Evolutionary conservation across 2,113 vertebrate genomes (phyloP).

Genomic region (Dolichotis patagonum): DNA sequence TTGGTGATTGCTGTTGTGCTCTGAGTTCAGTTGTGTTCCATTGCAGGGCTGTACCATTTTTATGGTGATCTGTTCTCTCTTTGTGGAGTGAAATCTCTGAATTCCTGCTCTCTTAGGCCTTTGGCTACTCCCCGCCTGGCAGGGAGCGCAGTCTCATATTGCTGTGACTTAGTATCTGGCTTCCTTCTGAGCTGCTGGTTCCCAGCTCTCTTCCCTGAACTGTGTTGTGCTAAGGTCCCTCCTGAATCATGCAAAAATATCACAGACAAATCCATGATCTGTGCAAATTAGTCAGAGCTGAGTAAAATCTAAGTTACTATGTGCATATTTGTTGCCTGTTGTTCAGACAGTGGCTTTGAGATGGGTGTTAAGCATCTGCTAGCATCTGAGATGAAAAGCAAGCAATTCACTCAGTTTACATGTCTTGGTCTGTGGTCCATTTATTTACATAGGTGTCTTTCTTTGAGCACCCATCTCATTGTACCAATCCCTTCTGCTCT

Average conservation of each 20-base stretch:
- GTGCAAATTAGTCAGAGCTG: not conserved
- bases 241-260: not conserved
- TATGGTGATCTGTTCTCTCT: not conserved
- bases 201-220: not conserved
- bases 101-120: not conserved
- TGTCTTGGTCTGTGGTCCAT: not conserved
- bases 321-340: not conserved
- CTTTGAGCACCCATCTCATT: not conserved
- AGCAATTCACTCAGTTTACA: not conserved
- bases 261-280: not conserved
- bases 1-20: not conserved
- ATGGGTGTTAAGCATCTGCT: not conserved
- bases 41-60: not conserved
- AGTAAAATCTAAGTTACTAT: not conserved
- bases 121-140: not conserved
- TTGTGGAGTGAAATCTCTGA: not conserved
- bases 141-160: not conserved
- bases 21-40: not conserved
- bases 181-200: not conserved
- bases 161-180: not conserved
- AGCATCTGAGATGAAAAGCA: not conserved
- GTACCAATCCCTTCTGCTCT: not conserved
- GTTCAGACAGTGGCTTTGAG: not conserved
- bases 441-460: not conserved
- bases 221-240: not conserved